Percentiles rank a stretch among this genome's conserved stretches.
Evolutionary conservation across 2,888 invertebrate species (phyloP).

Genomic region (Alsophila aescularia): DNA sequence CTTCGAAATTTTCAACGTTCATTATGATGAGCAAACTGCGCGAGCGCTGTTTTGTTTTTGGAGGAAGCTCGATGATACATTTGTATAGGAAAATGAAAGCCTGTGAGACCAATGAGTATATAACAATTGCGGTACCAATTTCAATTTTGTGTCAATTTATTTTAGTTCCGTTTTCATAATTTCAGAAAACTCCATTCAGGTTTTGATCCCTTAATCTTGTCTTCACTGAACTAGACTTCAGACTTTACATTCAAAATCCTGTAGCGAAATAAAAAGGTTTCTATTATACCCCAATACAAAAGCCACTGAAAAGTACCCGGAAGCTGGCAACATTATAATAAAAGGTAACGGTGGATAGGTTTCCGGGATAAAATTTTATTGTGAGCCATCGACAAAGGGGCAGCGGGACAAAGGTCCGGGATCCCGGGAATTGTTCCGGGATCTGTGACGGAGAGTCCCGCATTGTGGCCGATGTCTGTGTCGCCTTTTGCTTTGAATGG

Average conservation of each 20-base stretch:
- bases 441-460: conserved; percentile 49
- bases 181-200: neutral
- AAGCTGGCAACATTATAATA: conserved; percentile 81
- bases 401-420: conserved; percentile 46
- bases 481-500: conserved; percentile 14
- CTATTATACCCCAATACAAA: conserved; percentile 75
- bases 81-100: no score
- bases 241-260: conserved; percentile 63
- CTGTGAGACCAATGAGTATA: no score
- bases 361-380: conserved; percentile 82
- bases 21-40: no score
- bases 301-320: conserved; percentile 72
- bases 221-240: conserved; percentile 19
- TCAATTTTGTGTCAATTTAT: no score
- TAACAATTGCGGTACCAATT: no score
- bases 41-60: no score
- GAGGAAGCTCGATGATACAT: no score
- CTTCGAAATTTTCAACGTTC: no score
- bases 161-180: neutral
- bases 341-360: conserved; percentile 82
- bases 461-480: conserved; percentile 33
- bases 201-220: neutral
- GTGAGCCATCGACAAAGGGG: conserved; percentile 76
- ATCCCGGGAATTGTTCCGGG: conserved; percentile 43
- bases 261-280: conserved; percentile 77